A percentile compares a stretch with the other conserved stretches of the same genome.
Conservation (phyloP, 2,113 vertebrate genomes). For the Fulmarus glacialis region DNA sequence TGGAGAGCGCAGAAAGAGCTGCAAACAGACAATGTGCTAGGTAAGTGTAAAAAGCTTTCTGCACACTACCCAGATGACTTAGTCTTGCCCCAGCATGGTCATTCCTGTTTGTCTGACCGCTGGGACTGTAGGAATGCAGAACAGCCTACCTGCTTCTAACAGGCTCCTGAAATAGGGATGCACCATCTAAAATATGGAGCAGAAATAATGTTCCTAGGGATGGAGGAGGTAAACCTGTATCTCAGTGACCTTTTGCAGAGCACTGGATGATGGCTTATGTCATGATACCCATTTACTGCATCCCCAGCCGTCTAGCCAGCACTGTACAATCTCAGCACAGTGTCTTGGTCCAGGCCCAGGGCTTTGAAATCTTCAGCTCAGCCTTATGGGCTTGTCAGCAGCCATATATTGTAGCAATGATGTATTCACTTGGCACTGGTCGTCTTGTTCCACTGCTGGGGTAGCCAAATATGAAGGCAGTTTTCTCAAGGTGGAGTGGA, state of each 20-base stretch:
- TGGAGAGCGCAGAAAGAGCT: neutral
- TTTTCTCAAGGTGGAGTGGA: neutral
- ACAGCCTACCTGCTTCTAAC: neutral
- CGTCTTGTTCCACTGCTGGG: neutral
- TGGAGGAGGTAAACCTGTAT: neutral
- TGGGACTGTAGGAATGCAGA: neutral
- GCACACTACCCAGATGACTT: neutral
- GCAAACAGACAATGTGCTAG: neutral
- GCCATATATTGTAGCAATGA: neutral
- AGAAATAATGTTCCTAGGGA: neutral
- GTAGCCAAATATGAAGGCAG: neutral
- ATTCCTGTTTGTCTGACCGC: neutral
- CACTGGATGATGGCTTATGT: neutral
- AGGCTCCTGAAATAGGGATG: neutral
- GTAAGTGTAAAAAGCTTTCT: neutral
- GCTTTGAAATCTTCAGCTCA: neutral
- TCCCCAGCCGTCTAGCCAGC: neutral
- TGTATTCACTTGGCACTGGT: neutral
- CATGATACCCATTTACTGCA: neutral
- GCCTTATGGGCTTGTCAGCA: neutral
- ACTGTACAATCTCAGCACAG: neutral
- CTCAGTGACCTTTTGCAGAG: neutral
- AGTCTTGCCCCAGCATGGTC: neutral
- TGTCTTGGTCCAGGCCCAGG: neutral
- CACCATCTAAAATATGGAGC: neutral